phyloP scores from a whole-genome alignment of 1,140 invertebrate genomes.

The Penaeus japonicus region DNA sequence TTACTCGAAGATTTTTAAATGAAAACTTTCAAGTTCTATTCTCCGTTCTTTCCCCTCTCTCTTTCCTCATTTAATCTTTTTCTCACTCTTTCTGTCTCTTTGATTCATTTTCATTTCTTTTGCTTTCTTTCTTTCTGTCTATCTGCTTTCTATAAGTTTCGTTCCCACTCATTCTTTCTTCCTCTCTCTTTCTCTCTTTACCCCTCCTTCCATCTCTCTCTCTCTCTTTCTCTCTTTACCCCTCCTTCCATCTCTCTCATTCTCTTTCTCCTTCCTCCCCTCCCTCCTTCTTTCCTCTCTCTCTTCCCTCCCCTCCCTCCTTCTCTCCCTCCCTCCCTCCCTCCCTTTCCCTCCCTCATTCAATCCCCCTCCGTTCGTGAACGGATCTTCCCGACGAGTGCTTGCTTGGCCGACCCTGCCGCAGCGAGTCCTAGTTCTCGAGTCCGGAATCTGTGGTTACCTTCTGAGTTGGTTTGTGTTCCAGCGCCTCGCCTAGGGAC shows the following conservation, averaged over 20 bases:
- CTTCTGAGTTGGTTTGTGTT: constrained; percentile 17
- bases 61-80: not conserved
- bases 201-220: not conserved
- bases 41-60: not conserved
- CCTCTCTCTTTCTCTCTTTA: not conserved
- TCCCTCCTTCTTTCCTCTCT: not conserved
- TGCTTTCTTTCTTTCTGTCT: not conserved
- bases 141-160: not conserved
- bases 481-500: not conserved
- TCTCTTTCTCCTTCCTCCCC: not conserved
- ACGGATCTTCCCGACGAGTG: no score
- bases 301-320: no score
- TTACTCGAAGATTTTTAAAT: no score
- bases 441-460: not conserved
- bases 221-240: not conserved
- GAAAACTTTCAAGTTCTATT: no score
- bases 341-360: not conserved
- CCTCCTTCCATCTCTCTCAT: not conserved
- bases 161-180: not conserved
- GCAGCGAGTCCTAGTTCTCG: no score
- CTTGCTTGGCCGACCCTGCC: no score
- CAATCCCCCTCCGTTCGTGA: not conserved
- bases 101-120: not conserved
- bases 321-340: not conserved
- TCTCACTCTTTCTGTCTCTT: no score